Evolutionary conservation across 2,113 vertebrate genomes (phyloP), one percentile per base, ranked within the genome.

Genomic region (Pycnonotus jocosus): DNA sequence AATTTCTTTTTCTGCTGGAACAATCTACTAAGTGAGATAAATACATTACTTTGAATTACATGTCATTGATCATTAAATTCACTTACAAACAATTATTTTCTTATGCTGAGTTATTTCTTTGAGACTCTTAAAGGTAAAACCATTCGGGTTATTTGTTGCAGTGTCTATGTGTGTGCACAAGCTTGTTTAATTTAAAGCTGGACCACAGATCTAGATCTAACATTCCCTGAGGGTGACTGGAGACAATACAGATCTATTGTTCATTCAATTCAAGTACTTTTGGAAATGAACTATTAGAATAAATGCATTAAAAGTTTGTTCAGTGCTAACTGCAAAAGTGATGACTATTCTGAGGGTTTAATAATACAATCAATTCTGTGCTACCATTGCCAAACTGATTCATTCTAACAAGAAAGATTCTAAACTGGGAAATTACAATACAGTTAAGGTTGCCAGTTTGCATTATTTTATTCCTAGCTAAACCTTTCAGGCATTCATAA

Each of bases 401-500:
- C 76, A 91, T 48, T 92, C 60, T 80, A 84, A 51, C 48, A 73
- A 83, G 56, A 83, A 88, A 78, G 70, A 78, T 5, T 51, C 81
- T 68, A 54, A 94, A 94, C 45, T 48, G 60, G 60, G 40, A 95
- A 94, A 93, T 94, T 94, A 81, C 72, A 71, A 66, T 31, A 74
- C 76, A 93, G 92, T 91, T 92, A 81, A 95, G 77, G 69, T 88
- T 94, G 91, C 92, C 94, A 84, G 80, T 48, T 56, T 84, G 56
- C 83, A 78, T 94, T 94, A 93, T 74, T 93, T 88, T 92, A 86
- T 88, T 93, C 60, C 83, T 88, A 51, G 86, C 84, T 93, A 95
- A 90, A 92, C 78, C 61, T 96, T 93, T 88, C 91, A 94, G 80
- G 76, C 72, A 68, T 70, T 95, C 91, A 92, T 78, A 93, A 95